Evolutionary conservation across 2,113 vertebrate species (phyloP).

Genomic region (Corythornis cristatus): DNA sequence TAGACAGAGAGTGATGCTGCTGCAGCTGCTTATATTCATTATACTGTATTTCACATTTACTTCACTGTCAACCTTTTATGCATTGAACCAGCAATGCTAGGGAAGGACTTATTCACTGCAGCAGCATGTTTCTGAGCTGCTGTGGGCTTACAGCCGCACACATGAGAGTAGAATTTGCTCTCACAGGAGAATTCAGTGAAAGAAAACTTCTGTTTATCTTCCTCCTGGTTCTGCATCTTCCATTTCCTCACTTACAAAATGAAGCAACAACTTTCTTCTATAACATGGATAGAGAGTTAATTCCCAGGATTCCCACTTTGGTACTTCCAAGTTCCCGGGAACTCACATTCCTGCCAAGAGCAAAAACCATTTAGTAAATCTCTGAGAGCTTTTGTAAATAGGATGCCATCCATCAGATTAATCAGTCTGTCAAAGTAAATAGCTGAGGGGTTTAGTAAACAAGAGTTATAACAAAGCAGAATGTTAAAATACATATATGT

Average conservation of each 20-base stretch:
- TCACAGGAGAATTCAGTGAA: background rate
- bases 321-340: slow-evolving; percentile 18
- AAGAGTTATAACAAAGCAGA: slow-evolving; percentile 35
- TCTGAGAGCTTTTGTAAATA: slow-evolving; percentile 57
- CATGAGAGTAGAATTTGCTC: background rate
- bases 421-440: slow-evolving; percentile 58
- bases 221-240: background rate
- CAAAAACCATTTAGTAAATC: slow-evolving; percentile 39
- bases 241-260: background rate
- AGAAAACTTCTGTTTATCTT: background rate
- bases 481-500: background rate
- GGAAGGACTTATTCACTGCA: background rate
- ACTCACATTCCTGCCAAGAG: slow-evolving; percentile 13
- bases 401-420: slow-evolving; percentile 39
- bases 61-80: background rate
- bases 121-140: background rate
- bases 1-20: background rate
- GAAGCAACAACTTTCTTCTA: background rate
- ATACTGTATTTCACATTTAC: background rate
- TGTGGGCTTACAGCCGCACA: background rate
- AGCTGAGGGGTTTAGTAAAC: slow-evolving; percentile 45
- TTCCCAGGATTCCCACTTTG: slow-evolving; percentile 35
- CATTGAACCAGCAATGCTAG: background rate
- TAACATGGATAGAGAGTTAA: background rate
- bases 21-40: background rate